These are phyloP conservation scores for Abramis brama DNA, from an alignment of 2,113 vertebrate species.

Conservation along the genomic window DNA sequence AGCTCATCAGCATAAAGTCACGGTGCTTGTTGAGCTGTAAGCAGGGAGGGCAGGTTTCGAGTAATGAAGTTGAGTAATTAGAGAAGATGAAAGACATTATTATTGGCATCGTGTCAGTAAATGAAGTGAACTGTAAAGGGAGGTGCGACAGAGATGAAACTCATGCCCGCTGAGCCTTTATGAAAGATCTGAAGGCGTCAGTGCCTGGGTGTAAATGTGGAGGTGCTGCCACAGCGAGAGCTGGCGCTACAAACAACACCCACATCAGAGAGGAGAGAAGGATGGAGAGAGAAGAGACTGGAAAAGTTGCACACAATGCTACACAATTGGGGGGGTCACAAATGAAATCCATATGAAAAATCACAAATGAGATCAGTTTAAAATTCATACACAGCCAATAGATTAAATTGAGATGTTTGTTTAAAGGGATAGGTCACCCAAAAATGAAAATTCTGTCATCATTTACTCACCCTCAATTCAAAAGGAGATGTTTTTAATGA, in stretches of 20 bases:
- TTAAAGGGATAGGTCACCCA: too few species aligned
- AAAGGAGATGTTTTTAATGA: too few species aligned
- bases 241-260: slow-evolving; percentile 34
- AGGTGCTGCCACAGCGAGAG: slow-evolving; percentile 20
- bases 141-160: slow-evolving; percentile 40
- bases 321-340: neutral
- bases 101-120: slow-evolving; percentile 40
- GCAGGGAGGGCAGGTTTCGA: neutral
- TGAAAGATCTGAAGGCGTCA: slow-evolving; percentile 45
- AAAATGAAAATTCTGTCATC: too few species aligned
- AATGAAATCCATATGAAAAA: too few species aligned
- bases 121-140: slow-evolving; percentile 48
- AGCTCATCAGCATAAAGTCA: neutral
- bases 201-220: slow-evolving; percentile 35
- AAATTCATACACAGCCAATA: neutral
- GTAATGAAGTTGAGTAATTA: slow-evolving; percentile 39
- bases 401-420: too few species aligned
- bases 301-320: neutral
- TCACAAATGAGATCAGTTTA: neutral
- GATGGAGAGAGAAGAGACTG: neutral
- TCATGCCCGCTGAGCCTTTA: slow-evolving; percentile 25
- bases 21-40: neutral
- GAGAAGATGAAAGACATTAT: slow-evolving; percentile 18
- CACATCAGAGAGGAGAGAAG: neutral
- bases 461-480: too few species aligned